Evolutionary conservation across 2,113 vertebrate species (phyloP).

Genomic region (Noctilio leporinus): DNA sequence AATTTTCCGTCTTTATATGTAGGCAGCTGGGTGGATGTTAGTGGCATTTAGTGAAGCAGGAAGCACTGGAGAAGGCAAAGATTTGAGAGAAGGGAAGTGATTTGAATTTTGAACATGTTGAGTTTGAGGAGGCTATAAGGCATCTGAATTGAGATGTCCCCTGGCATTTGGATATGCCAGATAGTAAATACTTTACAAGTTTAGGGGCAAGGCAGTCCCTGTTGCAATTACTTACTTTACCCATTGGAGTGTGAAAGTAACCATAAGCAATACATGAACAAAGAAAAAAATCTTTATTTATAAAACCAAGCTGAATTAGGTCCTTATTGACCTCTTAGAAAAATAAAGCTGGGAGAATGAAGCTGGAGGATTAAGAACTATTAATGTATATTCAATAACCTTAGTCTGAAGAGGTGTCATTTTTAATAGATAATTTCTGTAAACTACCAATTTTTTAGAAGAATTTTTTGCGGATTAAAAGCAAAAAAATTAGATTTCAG

Average conservation of each 20-base stretch:
- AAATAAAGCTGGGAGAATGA: not conserved
- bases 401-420: not conserved
- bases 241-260: not conserved
- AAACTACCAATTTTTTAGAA: not conserved
- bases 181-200: not conserved
- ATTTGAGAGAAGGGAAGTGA: not conserved
- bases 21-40: not conserved
- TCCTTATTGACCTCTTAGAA: not conserved
- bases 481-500: not conserved
- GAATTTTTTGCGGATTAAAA: not conserved
- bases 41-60: not conserved
- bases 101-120: not conserved
- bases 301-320: not conserved
- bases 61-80: not conserved
- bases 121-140: not conserved
- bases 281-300: not conserved
- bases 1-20: not conserved
- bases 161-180: not conserved
- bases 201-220: not conserved
- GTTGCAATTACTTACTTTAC: not conserved
- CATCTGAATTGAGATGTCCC: not conserved
- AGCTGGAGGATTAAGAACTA: not conserved
- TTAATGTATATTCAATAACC: not conserved
- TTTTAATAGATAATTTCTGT: not conserved
- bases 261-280: not conserved